phyloP scores from a whole-genome alignment of 2,113 vertebrate species.

The Orthonyx spaldingii region DNA sequence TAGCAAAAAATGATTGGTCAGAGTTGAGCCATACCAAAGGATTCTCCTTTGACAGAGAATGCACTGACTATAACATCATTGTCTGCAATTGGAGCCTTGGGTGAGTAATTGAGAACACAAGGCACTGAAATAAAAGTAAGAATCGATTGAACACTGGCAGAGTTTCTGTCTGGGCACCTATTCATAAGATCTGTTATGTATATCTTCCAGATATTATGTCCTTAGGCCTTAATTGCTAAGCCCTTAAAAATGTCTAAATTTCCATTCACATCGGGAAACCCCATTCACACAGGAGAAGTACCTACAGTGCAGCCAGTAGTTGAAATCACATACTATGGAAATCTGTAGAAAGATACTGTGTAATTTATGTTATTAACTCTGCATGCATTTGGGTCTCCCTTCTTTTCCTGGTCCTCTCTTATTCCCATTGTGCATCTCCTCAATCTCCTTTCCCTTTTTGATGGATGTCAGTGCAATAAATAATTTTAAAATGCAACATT shows the following conservation, averaged over 20 bases:
- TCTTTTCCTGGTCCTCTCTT: background rate
- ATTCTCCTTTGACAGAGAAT: background rate
- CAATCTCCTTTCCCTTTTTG: background rate
- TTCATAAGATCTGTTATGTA: background rate
- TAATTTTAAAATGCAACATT: background rate
- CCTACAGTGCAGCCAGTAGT: background rate
- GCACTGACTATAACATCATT: background rate
- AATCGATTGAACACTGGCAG: background rate
- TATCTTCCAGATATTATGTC: background rate
- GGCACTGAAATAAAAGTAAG: background rate
- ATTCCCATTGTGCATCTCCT: background rate
- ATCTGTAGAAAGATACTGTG: background rate
- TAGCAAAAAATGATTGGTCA: background rate
- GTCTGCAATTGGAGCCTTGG: background rate
- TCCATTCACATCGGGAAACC: background rate
- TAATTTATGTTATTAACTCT: background rate
- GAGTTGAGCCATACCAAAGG: background rate
- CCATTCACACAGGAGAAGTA: background rate
- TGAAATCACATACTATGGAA: background rate
- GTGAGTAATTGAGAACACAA: background rate
- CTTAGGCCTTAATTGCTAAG: background rate
- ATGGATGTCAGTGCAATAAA: background rate
- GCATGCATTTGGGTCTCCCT: fast-evolving
- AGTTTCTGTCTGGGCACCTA: background rate
- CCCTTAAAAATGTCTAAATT: background rate